Percentiles rank a stretch among this genome's conserved stretches.
These are phyloP conservation scores for Acrocyrtus sp. DNA, from an alignment of 2,888 invertebrate species.

Conservation along the genomic window DNA sequence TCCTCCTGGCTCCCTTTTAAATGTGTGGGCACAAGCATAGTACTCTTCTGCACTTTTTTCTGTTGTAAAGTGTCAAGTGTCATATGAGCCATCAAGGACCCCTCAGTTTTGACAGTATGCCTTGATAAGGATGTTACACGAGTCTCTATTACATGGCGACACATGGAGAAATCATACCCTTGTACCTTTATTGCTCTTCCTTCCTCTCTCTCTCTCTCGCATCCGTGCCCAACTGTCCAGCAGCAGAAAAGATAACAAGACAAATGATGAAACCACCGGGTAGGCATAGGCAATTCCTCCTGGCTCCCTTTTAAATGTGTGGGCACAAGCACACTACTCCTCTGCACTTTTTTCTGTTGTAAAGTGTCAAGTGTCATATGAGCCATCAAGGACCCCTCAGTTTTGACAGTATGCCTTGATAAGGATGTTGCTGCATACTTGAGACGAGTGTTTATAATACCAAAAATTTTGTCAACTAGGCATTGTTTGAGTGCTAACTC, in stretches of 20 bases:
- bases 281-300: slow-evolving; percentile 7
- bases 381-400: slow-evolving; percentile 38
- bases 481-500: no score
- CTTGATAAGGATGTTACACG: slow-evolving; percentile 26
- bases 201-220: background rate
- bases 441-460: slow-evolving; percentile 20
- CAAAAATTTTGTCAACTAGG: background rate
- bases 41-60: slow-evolving; percentile 7
- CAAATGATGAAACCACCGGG: slow-evolving; percentile 1
- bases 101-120: slow-evolving; percentile 28
- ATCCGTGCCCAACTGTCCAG: no score
- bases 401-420: slow-evolving; percentile 24
- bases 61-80: no score
- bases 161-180: slow-evolving; percentile 20
- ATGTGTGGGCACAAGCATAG: background rate
- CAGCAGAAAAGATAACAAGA: background rate
- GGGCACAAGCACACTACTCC: background rate
- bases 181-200: background rate
- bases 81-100: slow-evolving; percentile 41
- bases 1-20: background rate
- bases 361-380: slow-evolving; percentile 39
- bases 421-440: slow-evolving; percentile 29
- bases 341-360: slow-evolving; percentile 12
- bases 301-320: background rate
- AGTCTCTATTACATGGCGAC: slow-evolving; percentile 36